Percentiles rank a stretch among this genome's conserved stretches.
These are phyloP conservation scores for Rhopilema esculentum DNA, from an alignment of 30 jellyfish, hydroid and myxozoan genomes.

Conservation along the genomic window DNA sequence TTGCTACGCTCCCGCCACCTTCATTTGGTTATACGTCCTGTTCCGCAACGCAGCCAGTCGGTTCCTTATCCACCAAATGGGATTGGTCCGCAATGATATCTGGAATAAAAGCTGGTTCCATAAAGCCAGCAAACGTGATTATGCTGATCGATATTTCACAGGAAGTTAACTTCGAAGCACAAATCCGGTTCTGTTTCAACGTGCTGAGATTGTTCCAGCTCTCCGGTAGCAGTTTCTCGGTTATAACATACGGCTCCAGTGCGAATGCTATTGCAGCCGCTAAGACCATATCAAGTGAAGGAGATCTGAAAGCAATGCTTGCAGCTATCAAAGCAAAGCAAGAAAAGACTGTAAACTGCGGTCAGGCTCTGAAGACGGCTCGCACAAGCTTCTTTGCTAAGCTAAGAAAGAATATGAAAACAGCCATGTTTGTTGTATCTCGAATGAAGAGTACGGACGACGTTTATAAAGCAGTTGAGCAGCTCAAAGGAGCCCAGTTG, in stretches of 20 bases:
- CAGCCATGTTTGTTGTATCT: slow-evolving; percentile 75
- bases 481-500: slow-evolving; percentile 93
- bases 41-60: slow-evolving; percentile 87
- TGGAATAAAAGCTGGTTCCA: slow-evolving; percentile 77
- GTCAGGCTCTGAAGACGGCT: slow-evolving; percentile 84
- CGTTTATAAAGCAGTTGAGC: slow-evolving; percentile 90
- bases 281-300: slow-evolving; percentile 57
- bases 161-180: slow-evolving; percentile 68
- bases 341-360: slow-evolving; percentile 80
- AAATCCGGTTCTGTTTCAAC: slow-evolving; percentile 79
- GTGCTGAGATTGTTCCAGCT: slow-evolving; percentile 64
- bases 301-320: slow-evolving; percentile 60
- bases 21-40: slow-evolving; percentile 80
- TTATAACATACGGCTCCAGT: slow-evolving; percentile 76
- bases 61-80: slow-evolving; percentile 86
- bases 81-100: slow-evolving; percentile 81
- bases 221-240: slow-evolving; percentile 70
- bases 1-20: slow-evolving; percentile 95
- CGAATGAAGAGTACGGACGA: slow-evolving; percentile 86
- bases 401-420: slow-evolving; percentile 50
- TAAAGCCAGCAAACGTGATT: slow-evolving; percentile 81
- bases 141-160: slow-evolving; percentile 83
- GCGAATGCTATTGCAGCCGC: slow-evolving; percentile 51
- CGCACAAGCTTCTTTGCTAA: slow-evolving; percentile 65
- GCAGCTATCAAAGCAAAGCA: slow-evolving; percentile 82